Conservation (phyloP, 2,113 vertebrate genomes). For the Arenaria interpres region DNA sequence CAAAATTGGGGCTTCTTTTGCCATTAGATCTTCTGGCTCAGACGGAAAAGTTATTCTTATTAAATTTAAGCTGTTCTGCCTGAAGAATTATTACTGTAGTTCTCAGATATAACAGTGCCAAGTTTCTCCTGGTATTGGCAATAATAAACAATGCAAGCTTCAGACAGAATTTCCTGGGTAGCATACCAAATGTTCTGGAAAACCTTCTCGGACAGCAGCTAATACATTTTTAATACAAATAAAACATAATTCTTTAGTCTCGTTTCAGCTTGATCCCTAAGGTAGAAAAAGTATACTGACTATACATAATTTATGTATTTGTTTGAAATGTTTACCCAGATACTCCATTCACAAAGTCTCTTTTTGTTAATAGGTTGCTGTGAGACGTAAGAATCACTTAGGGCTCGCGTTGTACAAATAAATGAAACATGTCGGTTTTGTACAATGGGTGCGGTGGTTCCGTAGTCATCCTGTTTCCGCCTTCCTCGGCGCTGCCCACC, state of each 20-base stretch:
- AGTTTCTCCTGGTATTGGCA: constrained; percentile 36
- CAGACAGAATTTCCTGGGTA: constrained; percentile 56
- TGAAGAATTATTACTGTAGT: constrained; percentile 39
- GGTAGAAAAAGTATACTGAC: constrained; percentile 14
- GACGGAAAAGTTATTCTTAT: constrained; percentile 33
- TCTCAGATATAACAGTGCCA: constrained; percentile 19
- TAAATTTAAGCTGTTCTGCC: constrained; percentile 63
- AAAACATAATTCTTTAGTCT: constrained; percentile 48
- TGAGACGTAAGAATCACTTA: constrained; percentile 18
- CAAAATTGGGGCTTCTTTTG: constrained; percentile 39
- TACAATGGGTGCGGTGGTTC: not conserved
- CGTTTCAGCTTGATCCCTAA: constrained; percentile 34
- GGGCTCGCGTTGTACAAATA: constrained; percentile 6
- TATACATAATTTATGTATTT: constrained; percentile 60
- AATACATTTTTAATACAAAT: constrained; percentile 70
- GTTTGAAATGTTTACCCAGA: constrained; percentile 53
- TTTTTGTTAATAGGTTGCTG: constrained; percentile 21
- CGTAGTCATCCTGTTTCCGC: not conserved
- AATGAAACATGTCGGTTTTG: not conserved
- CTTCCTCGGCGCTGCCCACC: not conserved
- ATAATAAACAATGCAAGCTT: constrained; percentile 51
- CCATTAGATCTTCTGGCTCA: constrained; percentile 47
- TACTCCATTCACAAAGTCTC: constrained; percentile 44
- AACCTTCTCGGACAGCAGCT: constrained; percentile 51
- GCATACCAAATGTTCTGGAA: constrained; percentile 62